These are phyloP conservation scores for Strix aluco DNA, from an alignment of 2,113 vertebrate genomes.

Conservation along the genomic window DNA sequence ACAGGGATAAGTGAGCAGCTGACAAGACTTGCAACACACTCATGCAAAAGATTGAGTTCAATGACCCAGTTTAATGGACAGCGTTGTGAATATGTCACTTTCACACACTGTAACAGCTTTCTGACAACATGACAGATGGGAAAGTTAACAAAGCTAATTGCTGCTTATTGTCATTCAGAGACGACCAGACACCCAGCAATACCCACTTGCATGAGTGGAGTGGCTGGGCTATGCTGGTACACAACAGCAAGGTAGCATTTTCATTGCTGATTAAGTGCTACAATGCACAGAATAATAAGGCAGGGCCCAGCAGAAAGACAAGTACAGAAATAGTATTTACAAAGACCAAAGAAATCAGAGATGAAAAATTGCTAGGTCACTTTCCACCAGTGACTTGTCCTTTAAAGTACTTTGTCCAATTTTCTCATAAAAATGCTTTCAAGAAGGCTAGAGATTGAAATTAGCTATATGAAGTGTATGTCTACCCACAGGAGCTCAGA, in stretches of 20 bases:
- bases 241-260: not conserved
- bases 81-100: not conserved
- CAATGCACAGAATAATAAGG: not conserved
- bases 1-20: not conserved
- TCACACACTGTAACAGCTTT: not conserved
- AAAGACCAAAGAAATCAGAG: not conserved
- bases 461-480: not conserved
- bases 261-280: not conserved
- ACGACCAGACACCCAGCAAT: fast-evolving
- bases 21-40: not conserved
- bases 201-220: not conserved
- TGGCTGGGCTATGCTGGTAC: not conserved
- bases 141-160: not conserved
- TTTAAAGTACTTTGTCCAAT: not conserved
- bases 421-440: not conserved
- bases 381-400: not conserved
- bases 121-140: not conserved
- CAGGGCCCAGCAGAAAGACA: not conserved
- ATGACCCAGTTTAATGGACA: not conserved
- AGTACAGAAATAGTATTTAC: not conserved
- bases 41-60: not conserved
- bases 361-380: not conserved
- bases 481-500: not conserved
- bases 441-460: not conserved
- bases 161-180: not conserved